Evolutionary conservation across 2,797 vertebrate genomes (phyloP).

Genomic region (Neopelma chrysocephalum): DNA sequence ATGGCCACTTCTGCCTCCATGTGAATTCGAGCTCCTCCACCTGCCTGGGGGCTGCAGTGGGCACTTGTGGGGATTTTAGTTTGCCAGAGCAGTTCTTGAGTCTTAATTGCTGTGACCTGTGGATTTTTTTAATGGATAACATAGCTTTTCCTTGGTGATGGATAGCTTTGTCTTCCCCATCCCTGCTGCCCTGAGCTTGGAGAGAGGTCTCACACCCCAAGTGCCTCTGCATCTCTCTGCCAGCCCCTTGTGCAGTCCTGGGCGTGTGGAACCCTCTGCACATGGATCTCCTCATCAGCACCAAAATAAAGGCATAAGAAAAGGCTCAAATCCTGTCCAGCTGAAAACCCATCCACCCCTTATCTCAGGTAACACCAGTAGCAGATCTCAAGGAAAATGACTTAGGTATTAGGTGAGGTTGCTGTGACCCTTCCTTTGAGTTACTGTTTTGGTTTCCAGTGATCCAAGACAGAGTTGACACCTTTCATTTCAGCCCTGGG

Average conservation of each 20-base stretch:
- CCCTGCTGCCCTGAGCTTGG: background rate
- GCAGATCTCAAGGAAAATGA: background rate
- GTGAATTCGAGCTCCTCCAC: background rate
- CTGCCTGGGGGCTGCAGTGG: background rate
- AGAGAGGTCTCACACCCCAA: accelerated
- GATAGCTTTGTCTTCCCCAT: background rate
- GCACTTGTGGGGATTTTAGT: background rate
- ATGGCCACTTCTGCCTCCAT: background rate
- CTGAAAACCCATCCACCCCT: background rate
- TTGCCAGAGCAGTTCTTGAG: background rate
- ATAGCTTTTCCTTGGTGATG: background rate
- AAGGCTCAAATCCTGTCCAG: background rate
- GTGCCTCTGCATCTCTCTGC: background rate
- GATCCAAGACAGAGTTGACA: background rate
- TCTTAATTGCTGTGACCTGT: background rate
- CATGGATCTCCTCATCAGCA: too few species aligned
- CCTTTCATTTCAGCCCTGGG: background rate
- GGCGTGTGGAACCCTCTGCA: background rate
- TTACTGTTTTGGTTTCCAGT: background rate
- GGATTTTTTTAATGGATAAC: background rate
- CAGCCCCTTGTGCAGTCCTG: background rate
- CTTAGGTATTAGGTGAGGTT: background rate
- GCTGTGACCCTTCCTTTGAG: background rate
- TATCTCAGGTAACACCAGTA: background rate
- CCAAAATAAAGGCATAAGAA: background rate